Conservation (phyloP, 2,113 vertebrate species). For the Coregonus clupeaformis region DNA sequence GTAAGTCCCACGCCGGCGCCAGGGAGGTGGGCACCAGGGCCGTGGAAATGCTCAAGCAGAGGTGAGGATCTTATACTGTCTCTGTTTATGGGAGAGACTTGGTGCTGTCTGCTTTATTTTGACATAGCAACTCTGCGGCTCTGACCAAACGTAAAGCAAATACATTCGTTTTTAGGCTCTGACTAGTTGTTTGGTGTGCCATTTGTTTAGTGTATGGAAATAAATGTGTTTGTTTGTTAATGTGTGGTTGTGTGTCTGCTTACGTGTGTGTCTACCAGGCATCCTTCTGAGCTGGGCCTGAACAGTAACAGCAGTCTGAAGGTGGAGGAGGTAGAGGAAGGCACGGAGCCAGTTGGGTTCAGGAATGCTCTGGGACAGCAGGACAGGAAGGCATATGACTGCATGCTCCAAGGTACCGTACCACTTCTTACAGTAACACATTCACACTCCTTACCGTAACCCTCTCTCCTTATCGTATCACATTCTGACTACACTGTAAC, state of each 20-base stretch:
- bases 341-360: slow-evolving; percentile 69
- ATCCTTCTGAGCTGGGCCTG: slow-evolving; percentile 69
- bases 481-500: background rate
- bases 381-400: slow-evolving; percentile 78
- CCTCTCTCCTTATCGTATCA: background rate
- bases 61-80: slow-evolving; percentile 46
- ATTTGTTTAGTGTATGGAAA: background rate
- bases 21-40: slow-evolving; percentile 70
- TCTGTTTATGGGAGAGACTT: background rate
- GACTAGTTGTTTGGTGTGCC: background rate
- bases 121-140: too few species aligned
- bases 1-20: slow-evolving; percentile 63
- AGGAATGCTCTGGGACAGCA: slow-evolving; percentile 61
- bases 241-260: background rate
- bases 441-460: too few species aligned
- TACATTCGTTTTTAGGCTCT: background rate
- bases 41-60: slow-evolving; percentile 61
- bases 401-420: slow-evolving; percentile 76
- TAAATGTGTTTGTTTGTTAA: background rate
- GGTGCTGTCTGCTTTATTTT: too few species aligned
- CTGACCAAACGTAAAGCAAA: too few species aligned
- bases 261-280: slow-evolving; percentile 49
- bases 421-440: background rate
- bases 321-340: slow-evolving; percentile 75
- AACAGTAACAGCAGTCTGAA: slow-evolving; percentile 59